Base-by-base conservation (phyloP, 2,113 vertebrate genomes). In the Pyxicephalus adspersus region DNA sequence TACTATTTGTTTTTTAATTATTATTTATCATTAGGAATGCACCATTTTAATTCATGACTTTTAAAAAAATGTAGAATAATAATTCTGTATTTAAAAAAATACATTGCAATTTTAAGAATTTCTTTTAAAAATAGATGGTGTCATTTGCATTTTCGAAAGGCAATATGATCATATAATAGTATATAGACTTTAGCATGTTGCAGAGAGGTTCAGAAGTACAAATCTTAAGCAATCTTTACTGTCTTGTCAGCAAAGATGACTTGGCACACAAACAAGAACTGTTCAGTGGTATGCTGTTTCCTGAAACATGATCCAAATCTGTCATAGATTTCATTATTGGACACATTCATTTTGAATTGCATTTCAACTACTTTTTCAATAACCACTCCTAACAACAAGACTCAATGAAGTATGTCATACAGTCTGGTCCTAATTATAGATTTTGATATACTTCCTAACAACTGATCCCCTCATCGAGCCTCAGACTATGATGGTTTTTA, bases 311-410 rank as follows among this genome's bases (percentile, higher is more conserved):
- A 74, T 54, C 71, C 71, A 74, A 74, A 60, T 74, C 71, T 74
- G 71, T 74, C 71, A 74, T 74, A 60, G 71, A 74, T 74, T 74
- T 74, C 54, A 74, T 57, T 74, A 74, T 74, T 74, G 29, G 71
- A 74, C n/a, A 20, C 71, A 74, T 74, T 74, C 54, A 74, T 74
- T 74, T 74, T 60, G 25, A 74, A 74, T 74, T 74, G 71, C 26
- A 60, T 60, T 74, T 74, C 71, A 28, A 38, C 54, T 74, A 74
- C 54, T 25, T 61, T 61, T 11, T 61, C 58, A 61, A 61, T 60
- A 60, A 60, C 71, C 71, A 60, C 71, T 74, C 71, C 71, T 74
- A 74, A 38, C 54, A 58, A 60, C 60, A 29, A 60, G 22, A 60
- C 55, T 34, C 71, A 74, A 38, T 73, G 70, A 74, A 60, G n/a